These are phyloP conservation scores for Callorhinus ursinus DNA, from an alignment of 2,113 vertebrate species.

Conservation along the genomic window DNA sequence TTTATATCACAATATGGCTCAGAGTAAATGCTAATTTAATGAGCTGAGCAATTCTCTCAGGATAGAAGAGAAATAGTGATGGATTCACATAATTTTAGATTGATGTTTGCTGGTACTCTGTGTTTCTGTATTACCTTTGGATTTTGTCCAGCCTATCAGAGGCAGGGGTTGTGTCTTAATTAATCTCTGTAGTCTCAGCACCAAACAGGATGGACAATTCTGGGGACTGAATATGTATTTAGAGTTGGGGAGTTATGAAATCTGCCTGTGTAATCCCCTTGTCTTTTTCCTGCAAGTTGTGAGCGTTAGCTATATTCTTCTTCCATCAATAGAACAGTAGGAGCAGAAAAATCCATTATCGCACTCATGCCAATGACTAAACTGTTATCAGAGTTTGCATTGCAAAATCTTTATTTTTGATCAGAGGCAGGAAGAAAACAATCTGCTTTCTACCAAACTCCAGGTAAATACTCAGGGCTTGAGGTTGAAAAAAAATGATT, in stretches of 20 bases:
- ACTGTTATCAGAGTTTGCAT: slow-evolving; percentile 38
- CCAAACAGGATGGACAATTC: not conserved
- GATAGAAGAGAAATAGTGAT: not conserved
- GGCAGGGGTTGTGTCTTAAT: not conserved
- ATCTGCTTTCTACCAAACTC: not conserved
- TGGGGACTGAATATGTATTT: not conserved
- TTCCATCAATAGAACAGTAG: slow-evolving; percentile 31
- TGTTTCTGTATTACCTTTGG: not conserved
- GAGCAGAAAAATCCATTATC: slow-evolving; percentile 51
- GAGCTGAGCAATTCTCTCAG: not conserved
- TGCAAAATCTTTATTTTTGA: slow-evolving; percentile 20
- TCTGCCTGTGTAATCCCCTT: not conserved
- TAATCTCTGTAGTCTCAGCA: not conserved
- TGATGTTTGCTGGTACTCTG: not conserved
- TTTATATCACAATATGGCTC: not conserved
- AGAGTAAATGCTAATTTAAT: not conserved
- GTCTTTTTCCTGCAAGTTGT: not conserved
- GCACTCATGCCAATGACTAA: slow-evolving; percentile 29
- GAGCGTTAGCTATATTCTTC: slow-evolving; percentile 13
- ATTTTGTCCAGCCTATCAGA: not conserved
- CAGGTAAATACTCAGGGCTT: not conserved
- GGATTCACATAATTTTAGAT: not conserved
- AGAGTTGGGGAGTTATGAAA: not conserved
- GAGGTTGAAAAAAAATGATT: not conserved
- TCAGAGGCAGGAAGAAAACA: slow-evolving; percentile 27